phyloP scores from a whole-genome alignment of 2,797 vertebrate species.

The Phoebastria nigripes region DNA sequence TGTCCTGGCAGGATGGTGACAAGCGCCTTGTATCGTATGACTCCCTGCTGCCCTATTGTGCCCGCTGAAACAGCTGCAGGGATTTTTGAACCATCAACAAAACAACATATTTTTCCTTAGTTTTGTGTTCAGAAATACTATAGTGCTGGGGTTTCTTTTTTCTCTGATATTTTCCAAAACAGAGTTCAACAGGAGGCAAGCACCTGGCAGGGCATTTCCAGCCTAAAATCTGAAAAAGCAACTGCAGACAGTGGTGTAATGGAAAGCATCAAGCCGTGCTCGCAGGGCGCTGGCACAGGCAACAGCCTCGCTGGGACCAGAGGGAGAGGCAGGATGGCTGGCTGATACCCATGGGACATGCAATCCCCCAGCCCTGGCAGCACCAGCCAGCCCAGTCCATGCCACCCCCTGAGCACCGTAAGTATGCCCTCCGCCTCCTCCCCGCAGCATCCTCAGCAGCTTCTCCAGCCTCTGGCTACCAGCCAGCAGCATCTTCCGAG shows the following conservation, averaged over 20 bases:
- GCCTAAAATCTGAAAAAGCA: background rate
- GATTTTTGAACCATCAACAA: background rate
- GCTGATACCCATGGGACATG: fast-evolving
- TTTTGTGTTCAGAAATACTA: fast-evolving
- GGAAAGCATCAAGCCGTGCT: background rate
- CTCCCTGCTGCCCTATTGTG: fast-evolving
- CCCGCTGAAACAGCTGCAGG: background rate
- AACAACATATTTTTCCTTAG: background rate
- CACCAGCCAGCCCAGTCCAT: background rate
- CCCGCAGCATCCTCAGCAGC: background rate
- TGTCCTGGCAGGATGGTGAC: background rate
- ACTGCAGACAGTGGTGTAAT: background rate
- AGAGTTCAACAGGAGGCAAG: background rate
- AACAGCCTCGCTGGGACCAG: background rate
- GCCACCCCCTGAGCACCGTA: background rate
- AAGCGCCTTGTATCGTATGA: fast-evolving
- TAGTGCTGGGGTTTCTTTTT: background rate
- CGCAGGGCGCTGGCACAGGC: fast-evolving
- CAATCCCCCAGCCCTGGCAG: background rate
- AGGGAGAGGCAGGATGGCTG: background rate
- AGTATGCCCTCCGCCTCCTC: background rate
- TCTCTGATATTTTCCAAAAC: background rate
- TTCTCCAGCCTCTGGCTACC: background rate
- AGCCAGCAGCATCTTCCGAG: background rate
- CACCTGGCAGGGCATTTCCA: background rate